Base-by-base conservation (phyloP, 35 echinoderm and acorn worm genomes). In the Patiria miniata region DNA sequence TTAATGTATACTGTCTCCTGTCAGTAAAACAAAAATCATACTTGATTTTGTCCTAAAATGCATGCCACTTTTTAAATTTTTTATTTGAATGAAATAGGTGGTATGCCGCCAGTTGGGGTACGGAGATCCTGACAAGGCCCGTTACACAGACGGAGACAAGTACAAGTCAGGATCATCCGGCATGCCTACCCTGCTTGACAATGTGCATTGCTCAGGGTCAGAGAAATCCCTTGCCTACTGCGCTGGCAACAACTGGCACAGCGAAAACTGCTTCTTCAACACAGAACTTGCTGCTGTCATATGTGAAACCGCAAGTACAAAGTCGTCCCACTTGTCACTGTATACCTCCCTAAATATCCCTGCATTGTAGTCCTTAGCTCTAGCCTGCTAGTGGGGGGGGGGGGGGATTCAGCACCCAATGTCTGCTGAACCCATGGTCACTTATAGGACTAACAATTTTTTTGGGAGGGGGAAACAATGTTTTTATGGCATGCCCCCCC, bases 131-230 rank as follows among this genome's bases (percentile, higher is more conserved):
- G 65, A 73, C 6, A 36, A 73, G 65, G 65, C 65, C 26, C 65
- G 65, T 14, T 18, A 28, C 2, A 9, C 10, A 32, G 15, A 73
- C 65, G 65, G 65, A 6, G 29, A 73, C 65, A 10, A 36, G 19
- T 73, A 73, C 26, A 73, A 73, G 65, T 26, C 65, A 12, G 65
- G 65, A 23, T 73, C 65, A 73, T 18, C 65, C 16, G 65, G 65
- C 26, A 73, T 73, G 65, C 65, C 23, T 1, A 23, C 29, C 8
- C 65, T 73, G 19, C 26, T 73, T 18, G 65, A 73, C 29, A 73
- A 73, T 10, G 65, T 73, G 14, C 7, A 30, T 23, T 73, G 65
- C 29, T 2, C 3, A 12, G 65, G 65, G 26, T 12, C 23, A 2
- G 65, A 73, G 65, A 7, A 18, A 18, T 14, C 19, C 23, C 65